phyloP scores from a whole-genome alignment of 2,888 invertebrate species.

The Epinotia brunnichana region DNA sequence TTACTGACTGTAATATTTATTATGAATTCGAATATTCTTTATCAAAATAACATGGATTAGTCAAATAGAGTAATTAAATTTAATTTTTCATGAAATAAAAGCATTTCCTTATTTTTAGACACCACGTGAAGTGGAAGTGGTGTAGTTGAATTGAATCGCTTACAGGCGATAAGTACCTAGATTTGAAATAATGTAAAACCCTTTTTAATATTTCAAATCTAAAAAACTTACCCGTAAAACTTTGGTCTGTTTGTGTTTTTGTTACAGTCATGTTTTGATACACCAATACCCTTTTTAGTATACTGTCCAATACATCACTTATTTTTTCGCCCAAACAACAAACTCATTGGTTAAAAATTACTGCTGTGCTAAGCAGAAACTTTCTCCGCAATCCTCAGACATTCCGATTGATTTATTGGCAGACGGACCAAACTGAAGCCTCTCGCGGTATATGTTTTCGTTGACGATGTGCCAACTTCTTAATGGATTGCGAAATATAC shows the following conservation, averaged over 20 bases:
- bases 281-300: neutral
- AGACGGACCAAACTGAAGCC: conserved; percentile 52
- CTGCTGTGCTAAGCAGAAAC: conserved; percentile 63
- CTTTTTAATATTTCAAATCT: neutral
- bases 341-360: conserved; percentile 53
- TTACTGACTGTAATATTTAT: too few relatives aligned
- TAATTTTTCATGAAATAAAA: too few relatives aligned
- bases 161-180: too few relatives aligned
- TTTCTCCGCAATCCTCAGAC: conserved; percentile 61
- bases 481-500: conserved; percentile 38
- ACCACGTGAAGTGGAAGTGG: too few relatives aligned
- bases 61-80: too few relatives aligned
- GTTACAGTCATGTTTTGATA: neutral
- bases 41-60: too few relatives aligned
- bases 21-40: too few relatives aligned
- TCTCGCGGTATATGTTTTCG: conserved; percentile 27
- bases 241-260: neutral
- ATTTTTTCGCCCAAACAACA: neutral
- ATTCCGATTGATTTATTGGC: conserved; percentile 63
- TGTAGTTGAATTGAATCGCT: too few relatives aligned
- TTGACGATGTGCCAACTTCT: conserved; percentile 52
- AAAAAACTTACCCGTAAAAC: neutral
- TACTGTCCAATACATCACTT: neutral
- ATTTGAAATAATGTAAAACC: too few relatives aligned
- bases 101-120: too few relatives aligned